phyloP scores from a whole-genome alignment of 2,113 vertebrate species.

The Talpa occidentalis region DNA sequence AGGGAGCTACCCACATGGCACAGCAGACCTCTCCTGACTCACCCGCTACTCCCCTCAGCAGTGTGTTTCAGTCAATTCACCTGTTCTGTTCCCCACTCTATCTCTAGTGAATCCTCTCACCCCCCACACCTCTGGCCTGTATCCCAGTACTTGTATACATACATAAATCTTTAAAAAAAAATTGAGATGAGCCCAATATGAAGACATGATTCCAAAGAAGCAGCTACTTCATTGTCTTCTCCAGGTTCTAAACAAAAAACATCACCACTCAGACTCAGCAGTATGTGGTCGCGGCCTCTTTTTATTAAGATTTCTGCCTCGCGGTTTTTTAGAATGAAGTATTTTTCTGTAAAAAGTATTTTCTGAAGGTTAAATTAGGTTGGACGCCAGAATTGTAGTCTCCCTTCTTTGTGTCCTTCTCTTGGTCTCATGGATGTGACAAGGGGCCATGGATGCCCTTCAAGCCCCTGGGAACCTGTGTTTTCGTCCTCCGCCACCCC shows the following conservation, averaged over 20 bases:
- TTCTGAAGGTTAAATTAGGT: not conserved
- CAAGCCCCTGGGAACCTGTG: not conserved
- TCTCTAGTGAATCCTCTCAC: too few relatives aligned
- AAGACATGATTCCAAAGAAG: not conserved
- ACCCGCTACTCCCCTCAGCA: too few relatives aligned
- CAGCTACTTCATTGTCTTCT: not conserved
- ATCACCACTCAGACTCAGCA: not conserved
- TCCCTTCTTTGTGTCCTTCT: not conserved
- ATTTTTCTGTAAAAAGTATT: constrained; percentile 25
- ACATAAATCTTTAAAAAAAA: too few relatives aligned
- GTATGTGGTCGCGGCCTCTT: not conserved
- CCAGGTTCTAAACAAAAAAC: not conserved
- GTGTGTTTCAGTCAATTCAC: too few relatives aligned
- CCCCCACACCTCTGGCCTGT: too few relatives aligned
- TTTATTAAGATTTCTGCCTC: not conserved
- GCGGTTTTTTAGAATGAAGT: not conserved
- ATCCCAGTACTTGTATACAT: too few relatives aligned
- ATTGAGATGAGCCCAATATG: not conserved
- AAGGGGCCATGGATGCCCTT: not conserved
- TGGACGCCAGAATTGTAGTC: not conserved
- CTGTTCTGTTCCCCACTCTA: too few relatives aligned
- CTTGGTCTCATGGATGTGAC: rapidly evolving
- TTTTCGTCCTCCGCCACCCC: not conserved
- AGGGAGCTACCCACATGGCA: too few relatives aligned
- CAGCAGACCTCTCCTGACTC: too few relatives aligned